Conservation (phyloP, 2,797 vertebrate species). For the Helarctos malayanus region DNA sequence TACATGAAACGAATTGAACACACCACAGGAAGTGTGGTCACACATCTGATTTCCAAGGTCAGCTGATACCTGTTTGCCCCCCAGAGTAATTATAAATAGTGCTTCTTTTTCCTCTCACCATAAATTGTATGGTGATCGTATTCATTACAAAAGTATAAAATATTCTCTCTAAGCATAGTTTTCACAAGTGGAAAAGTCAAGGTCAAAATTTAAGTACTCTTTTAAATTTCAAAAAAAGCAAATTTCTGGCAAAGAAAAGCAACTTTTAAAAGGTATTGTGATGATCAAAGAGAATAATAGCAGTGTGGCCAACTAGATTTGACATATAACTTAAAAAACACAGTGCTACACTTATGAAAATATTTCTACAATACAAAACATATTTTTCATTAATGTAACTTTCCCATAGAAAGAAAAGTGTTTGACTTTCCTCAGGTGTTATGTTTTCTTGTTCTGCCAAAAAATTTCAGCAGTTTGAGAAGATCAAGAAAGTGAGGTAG, state of each 20-base stretch:
- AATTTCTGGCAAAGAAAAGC: background rate
- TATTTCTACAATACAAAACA: conserved; percentile 69
- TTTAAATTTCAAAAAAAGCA: background rate
- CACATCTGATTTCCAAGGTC: background rate
- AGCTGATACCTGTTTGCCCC: background rate
- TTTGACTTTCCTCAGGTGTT: conserved; percentile 75
- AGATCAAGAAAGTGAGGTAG: conserved; percentile 55
- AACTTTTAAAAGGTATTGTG: background rate
- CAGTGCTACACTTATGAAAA: background rate
- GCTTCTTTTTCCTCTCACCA: background rate
- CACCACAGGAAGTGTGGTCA: background rate
- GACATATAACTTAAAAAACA: conserved; percentile 47
- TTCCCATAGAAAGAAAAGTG: conserved; percentile 64
- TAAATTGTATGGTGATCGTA: background rate
- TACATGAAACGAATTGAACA: background rate
- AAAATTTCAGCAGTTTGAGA: conserved; percentile 57
- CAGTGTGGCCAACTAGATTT: background rate
- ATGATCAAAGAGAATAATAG: background rate
- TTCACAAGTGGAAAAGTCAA: background rate
- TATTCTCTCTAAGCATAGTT: background rate
- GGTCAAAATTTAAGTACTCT: background rate
- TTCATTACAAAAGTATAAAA: background rate
- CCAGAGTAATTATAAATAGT: background rate
- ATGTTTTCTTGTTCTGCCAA: conserved; percentile 79
- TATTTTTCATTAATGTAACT: conserved; percentile 80